Evolutionary conservation across 2,113 vertebrate genomes (phyloP), one percentile per base, ranked within the genome.

Genomic region (Prolemur simus): DNA sequence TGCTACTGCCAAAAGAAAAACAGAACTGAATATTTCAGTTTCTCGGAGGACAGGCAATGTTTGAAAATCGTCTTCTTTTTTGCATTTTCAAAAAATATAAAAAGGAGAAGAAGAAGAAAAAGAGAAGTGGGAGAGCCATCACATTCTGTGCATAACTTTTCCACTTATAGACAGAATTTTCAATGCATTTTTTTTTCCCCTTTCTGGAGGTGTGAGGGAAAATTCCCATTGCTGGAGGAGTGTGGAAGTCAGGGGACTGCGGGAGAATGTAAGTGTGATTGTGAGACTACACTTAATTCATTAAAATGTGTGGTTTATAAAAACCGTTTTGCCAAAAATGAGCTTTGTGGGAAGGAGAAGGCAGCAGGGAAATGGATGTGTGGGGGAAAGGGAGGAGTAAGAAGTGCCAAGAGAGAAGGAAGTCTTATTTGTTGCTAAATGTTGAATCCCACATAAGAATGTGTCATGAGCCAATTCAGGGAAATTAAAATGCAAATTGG

Each of bases 261-360:
- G 5, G 93, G 95, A n/a, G 86, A 97, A 95, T 0, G 39, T 71
- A 95, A 96, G 96, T 11, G 12, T 85, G 97, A 97, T 92, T 74
- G 94, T 88, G 94, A 84, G 54, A 27, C 81, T 10, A 0, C 58
- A 91, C 93, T 91, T 98, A 97, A 98, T 97, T 98, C 97, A 98
- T 94, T 96, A 10, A 23, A 91, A 93, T 37, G 18, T 87, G 96
- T 96, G 91, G 11, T 27, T 82, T 69, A 96, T 90, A 89, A 98
- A 37, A 88, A 85, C 4, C 0, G 0, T 92, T 97, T 91, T 98
- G 73, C 96, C 95, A 96, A 97, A 98, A 97, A 96, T 8, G 82
- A 97, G 89, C 94, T 95, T 12, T 9, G 97, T 96, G 91, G 95
- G 96, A 93, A 71, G 94, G 88, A 95, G 47, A 93, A 98, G 83